Conservation (phyloP, 2,888 invertebrate species). For the Andricus quercusramuli region DNA sequence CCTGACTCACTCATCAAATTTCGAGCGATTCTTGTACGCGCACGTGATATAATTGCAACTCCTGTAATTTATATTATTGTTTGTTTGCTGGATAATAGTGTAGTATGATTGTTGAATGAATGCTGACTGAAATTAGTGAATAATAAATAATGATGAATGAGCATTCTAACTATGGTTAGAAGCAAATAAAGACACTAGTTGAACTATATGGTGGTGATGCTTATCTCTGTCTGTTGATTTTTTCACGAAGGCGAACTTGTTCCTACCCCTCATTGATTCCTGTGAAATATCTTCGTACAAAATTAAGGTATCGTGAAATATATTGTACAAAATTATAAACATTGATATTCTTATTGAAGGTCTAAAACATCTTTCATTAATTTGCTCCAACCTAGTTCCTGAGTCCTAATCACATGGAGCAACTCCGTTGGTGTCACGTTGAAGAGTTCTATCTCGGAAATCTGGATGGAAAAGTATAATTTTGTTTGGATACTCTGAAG, state of each 20-base stretch:
- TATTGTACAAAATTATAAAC: slow-evolving; percentile 23
- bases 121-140: not conserved
- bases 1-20: not conserved
- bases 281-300: slow-evolving; percentile 22
- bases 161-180: slow-evolving; percentile 35
- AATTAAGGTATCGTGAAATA: slow-evolving; percentile 13
- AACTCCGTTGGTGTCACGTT: too few relatives aligned
- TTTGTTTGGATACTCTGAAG: not conserved
- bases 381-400: not conserved
- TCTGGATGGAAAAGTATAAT: not conserved
- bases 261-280: slow-evolving; percentile 24
- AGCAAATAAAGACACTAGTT: slow-evolving; percentile 38
- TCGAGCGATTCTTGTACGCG: slow-evolving; percentile 53
- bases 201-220: slow-evolving; percentile 29
- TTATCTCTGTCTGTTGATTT: slow-evolving; percentile 7
- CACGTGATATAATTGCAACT: slow-evolving; percentile 56
- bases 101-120: slow-evolving; percentile 6
- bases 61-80: slow-evolving; percentile 56
- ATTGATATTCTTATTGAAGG: not conserved
- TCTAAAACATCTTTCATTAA: not conserved
- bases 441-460: too few relatives aligned
- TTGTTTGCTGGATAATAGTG: slow-evolving; percentile 37
- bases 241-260: slow-evolving; percentile 12
- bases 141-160: slow-evolving; percentile 8
- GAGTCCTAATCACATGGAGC: too few relatives aligned